Evolutionary conservation across 2,113 vertebrate species (phyloP).

Genomic region (Trichechus manatus): DNA sequence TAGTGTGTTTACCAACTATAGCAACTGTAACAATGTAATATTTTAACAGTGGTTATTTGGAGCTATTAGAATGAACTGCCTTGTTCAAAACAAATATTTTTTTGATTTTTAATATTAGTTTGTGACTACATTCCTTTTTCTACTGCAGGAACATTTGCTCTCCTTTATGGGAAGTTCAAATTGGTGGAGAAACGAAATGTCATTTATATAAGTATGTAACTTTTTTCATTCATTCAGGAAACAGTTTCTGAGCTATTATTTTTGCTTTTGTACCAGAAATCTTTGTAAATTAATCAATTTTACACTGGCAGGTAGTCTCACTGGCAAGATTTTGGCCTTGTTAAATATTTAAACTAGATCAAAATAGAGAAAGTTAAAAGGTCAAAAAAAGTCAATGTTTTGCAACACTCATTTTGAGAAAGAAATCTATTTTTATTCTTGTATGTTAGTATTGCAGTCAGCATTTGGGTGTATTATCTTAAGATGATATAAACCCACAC

Average conservation of each 20-base stretch:
- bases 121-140: slow-evolving; percentile 42
- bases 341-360: slow-evolving; percentile 55
- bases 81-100: not conserved
- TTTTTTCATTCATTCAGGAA: slow-evolving; percentile 50
- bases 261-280: slow-evolving; percentile 36
- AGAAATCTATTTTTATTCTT: not conserved
- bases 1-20: not conserved
- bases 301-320: slow-evolving; percentile 26
- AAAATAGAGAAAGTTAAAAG: slow-evolving; percentile 56
- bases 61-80: not conserved
- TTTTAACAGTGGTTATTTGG: not conserved
- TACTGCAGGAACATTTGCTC: slow-evolving; percentile 28
- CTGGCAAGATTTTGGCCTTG: slow-evolving; percentile 48
- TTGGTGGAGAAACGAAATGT: slow-evolving; percentile 32
- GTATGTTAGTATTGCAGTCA: not conserved
- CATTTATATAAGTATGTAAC: not conserved
- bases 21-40: not conserved
- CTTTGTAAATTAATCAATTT: slow-evolving; percentile 60
- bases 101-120: slow-evolving; percentile 9
- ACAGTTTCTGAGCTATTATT: slow-evolving; percentile 22
- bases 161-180: slow-evolving; percentile 22
- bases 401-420: not conserved
- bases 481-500: not conserved
- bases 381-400: not conserved
- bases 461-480: not conserved